Base-by-base conservation (phyloP, 2,113 vertebrate species). In the Notothenia coriiceps region DNA sequence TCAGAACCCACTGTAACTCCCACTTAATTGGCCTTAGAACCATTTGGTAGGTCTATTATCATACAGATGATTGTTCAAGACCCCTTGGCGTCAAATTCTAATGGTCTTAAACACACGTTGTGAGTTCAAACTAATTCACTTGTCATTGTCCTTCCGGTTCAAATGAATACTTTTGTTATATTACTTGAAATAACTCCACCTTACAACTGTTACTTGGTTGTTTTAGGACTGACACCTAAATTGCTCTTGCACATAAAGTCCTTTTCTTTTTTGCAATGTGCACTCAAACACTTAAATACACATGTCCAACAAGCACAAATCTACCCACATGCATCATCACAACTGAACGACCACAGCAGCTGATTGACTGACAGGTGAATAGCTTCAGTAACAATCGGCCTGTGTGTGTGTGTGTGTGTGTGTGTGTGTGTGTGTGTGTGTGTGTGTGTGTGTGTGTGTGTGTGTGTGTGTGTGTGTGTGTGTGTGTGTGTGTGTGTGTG, bases 321-420 rank as follows among this genome's bases (percentile, higher is more conserved):
- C 22, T n/a, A 51, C 14, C 14, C 43, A 52, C 49, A 29, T 13
- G 4, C 35, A 68, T 49, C n/a, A 69, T 29, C 49, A 46, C 35
- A 60, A 57, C 15, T 35, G 12, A 49, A 85, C n/a, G 15, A 50
- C 70, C 51, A 50, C 57, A 51, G 2, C 9, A 6, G 10, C 43
- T 70, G 86, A 74, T 54, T 78, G 76, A 85, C 29, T 62, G 69
- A 40, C 70, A 68, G 70, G 14, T 59, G 35, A 75, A 47, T n/a
- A 63, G 55, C 55, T 3, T 51, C 20, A 33, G 22, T 0, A 54
- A 46, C 60, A 54, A 29, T 63, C 15, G 44, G 50, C 49, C 13
- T 8, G 47, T 54, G 66, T 43, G 6, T 60, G 9, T 66, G 43
- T 73, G 15, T 74, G 40, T 62, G 33, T 64, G 54, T 50, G 40